Conservation (phyloP, 2,113 vertebrate species). For the Myodes glareolus region DNA sequence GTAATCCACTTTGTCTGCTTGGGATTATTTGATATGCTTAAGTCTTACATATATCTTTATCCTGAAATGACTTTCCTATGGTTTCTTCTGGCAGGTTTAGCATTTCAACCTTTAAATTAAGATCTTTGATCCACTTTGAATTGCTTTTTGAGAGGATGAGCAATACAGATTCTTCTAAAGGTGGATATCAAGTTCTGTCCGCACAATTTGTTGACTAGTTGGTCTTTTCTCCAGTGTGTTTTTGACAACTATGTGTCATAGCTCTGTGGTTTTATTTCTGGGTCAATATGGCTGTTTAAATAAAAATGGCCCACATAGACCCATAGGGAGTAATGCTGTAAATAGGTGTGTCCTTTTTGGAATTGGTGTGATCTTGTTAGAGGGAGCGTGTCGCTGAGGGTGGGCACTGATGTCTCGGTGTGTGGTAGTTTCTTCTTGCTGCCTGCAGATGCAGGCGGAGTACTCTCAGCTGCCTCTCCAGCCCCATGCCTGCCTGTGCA, state of each 20-base stretch:
- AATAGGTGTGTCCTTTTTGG: neutral
- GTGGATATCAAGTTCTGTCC: neutral
- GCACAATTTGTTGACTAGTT: neutral
- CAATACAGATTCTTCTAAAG: neutral
- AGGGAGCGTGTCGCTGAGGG: neutral
- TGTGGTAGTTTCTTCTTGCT: neutral
- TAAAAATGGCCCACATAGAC: neutral
- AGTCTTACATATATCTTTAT: neutral
- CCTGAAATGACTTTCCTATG: neutral
- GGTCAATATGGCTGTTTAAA: neutral
- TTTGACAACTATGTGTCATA: neutral
- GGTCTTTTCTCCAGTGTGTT: neutral
- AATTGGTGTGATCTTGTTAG: neutral
- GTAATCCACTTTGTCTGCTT: neutral
- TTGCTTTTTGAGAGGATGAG: neutral
- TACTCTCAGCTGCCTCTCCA: neutral
- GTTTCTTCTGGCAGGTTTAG: neutral
- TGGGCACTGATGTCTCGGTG: neutral
- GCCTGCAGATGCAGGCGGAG: neutral
- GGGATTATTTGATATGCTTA: neutral
- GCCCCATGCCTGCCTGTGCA: neutral
- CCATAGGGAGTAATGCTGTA: neutral
- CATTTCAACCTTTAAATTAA: neutral
- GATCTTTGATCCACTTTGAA: neutral
- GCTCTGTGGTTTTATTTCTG: neutral